Conservation (phyloP, 2,888 invertebrate species). For the Proisotoma minuta region DNA sequence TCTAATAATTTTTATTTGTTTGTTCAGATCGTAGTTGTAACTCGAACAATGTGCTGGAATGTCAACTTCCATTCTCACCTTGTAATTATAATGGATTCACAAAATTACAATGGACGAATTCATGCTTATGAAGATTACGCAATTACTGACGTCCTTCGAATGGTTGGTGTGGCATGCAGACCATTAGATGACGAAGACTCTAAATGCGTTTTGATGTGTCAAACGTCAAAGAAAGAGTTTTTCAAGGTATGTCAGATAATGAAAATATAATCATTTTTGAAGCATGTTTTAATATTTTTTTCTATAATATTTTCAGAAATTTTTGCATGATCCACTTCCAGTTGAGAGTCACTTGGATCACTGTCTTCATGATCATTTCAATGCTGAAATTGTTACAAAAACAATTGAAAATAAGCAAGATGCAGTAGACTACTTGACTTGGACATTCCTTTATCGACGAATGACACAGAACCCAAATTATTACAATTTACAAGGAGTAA, state of each 20-base stretch:
- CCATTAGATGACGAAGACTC: conserved; percentile 88
- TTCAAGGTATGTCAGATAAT: too few relatives aligned
- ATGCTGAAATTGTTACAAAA: conserved; percentile 98
- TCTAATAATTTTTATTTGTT: conserved; percentile 4
- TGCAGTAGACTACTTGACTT: conserved; percentile 97
- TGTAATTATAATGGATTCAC: conserved; percentile 96
- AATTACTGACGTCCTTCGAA: conserved; percentile 92
- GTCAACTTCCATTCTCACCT: conserved; percentile 84
- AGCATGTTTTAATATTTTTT: too few relatives aligned
- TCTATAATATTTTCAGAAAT: too few relatives aligned
- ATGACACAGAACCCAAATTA: conserved; percentile 99
- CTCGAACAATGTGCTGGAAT: conserved; percentile 88
- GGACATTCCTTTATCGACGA: conserved; percentile 96
- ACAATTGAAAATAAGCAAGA: conserved; percentile 99
- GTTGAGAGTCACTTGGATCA: conserved; percentile 98
- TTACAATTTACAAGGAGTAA: conserved; percentile 94
- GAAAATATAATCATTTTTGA: too few relatives aligned
- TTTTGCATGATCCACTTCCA: conserved; percentile 92
- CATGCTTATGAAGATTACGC: conserved; percentile 92
- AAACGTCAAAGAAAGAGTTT: conserved; percentile 95
- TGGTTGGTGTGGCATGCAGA: conserved; percentile 94
- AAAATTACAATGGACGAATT: conserved; percentile 76
- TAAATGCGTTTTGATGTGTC: conserved; percentile 93
- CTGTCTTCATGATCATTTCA: conserved; percentile 96
- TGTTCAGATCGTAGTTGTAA: conserved; percentile 79